Base-by-base conservation (phyloP, 2,888 invertebrate species). In the Girardia tigrina region DNA sequence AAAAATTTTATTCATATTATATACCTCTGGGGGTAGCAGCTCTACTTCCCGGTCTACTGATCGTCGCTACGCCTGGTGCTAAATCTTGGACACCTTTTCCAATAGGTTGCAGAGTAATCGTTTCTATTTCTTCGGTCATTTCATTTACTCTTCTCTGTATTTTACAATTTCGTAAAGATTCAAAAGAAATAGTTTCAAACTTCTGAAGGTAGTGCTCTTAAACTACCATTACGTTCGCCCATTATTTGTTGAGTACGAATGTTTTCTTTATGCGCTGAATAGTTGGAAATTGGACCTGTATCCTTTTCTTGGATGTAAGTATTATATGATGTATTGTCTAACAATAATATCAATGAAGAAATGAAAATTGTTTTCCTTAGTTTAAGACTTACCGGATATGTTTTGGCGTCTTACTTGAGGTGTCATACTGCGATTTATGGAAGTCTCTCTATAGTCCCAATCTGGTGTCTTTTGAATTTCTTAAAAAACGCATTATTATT, bases 61-160 rank as follows among this genome's bases (percentile, higher is more conserved):
- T 20, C n/a, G 8, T 56, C 23, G 56, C n/a, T 20, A 56, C n/a
- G 4, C 26, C 74, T 8, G 36, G 74, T 1, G 42, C 76, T 75
- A 84, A 79, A 28, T 80, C 81, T 77, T 83, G 83, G 42, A 83
- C 79, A 26, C 83, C 84, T 1, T 81, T 81, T 28, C 84, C 84
- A 26, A 84, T 83, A 14, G 84, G 84, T 75, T 81, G 80, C 75
- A 84, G 80, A 69, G 81, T 80, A 77, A 84, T 82, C 12, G 82
- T 79, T 75, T 83, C 83, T 75, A 82, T 82, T 77, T 83, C 83
- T n/a, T 77, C 75, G 26, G 72, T 20, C 20, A 75, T 70, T 71
- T 75, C 75, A 42, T 69, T 56, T 4, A 56, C 56, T 4, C 56
- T n/a, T 56, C 56, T 56, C 56, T 56, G 23, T 20, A n/a, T 6